phyloP scores from a whole-genome alignment of 2,797 vertebrate species.

The Pteronotus mesoamericanus region DNA sequence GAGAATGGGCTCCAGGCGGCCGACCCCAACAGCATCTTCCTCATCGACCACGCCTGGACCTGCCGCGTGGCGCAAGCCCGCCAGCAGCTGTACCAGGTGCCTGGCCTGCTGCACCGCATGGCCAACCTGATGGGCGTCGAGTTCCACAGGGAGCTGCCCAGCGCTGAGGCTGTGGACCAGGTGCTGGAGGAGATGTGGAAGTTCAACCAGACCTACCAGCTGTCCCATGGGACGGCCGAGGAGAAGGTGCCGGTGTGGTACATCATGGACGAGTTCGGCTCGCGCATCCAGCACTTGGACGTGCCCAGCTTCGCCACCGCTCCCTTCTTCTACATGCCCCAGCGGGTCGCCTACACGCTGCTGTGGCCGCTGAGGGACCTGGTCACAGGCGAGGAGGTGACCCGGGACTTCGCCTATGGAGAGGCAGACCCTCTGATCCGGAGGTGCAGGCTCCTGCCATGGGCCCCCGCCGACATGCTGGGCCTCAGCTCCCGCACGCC shows the following conservation, averaged over 20 bases:
- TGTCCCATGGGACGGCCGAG: conserved; percentile 92
- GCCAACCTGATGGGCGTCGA: conserved; percentile 89
- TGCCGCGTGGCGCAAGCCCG: conserved; percentile 85
- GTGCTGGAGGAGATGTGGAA: conserved; percentile 93
- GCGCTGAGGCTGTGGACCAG: conserved; percentile 82
- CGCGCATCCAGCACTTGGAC: conserved; percentile 91
- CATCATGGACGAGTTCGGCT: conserved; percentile 97
- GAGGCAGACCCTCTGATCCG: conserved; percentile 87
- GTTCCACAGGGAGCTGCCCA: conserved; percentile 90
- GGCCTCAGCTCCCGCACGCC: conserved; percentile 80
- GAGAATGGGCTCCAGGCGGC: too few relatives aligned
- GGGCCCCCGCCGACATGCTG: conserved; percentile 84
- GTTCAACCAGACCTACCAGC: conserved; percentile 94
- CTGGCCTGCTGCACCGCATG: conserved; percentile 92
- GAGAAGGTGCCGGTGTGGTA: conserved; percentile 97
- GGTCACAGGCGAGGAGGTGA: conserved; percentile 91
- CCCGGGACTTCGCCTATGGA: conserved; percentile 91
- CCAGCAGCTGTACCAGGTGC: conserved; percentile 88
- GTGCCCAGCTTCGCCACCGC: conserved; percentile 88
- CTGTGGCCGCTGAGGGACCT: conserved; percentile 94
- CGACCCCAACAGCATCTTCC: conserved; percentile 92
- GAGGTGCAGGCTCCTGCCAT: conserved; percentile 90
- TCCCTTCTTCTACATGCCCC: conserved; percentile 88
- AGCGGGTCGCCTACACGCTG: conserved; percentile 89
- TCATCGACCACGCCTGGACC: conserved; percentile 97